phyloP scores from a whole-genome alignment of 2,888 invertebrate genomes.

The Autographa pulchrina region DNA sequence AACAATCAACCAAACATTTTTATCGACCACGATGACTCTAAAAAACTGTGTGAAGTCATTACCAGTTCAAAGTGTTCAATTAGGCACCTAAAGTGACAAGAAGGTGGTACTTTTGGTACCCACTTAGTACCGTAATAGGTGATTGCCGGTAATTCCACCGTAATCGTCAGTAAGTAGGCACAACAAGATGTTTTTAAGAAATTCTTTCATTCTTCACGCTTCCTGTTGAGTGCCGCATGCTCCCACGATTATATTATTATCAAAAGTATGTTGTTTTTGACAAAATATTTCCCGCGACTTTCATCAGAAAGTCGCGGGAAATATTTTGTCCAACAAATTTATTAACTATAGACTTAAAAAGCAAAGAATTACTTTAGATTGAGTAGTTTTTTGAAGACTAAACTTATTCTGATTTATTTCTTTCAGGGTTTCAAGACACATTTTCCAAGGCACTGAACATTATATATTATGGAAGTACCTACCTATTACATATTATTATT shows the following conservation, averaged over 20 bases:
- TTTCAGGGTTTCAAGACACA: no score
- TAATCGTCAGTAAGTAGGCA: conserved; percentile 34
- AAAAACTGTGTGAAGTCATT: conserved; percentile 38
- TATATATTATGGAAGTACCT: no score
- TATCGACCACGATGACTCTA: conserved; percentile 27
- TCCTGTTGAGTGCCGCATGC: neutral
- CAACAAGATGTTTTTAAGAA: conserved; percentile 19
- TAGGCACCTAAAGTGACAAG: conserved; percentile 38
- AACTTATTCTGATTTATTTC: no score
- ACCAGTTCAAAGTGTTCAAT: conserved; percentile 47
- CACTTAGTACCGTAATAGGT: conserved; percentile 49
- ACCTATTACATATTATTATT: no score
- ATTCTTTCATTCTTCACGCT: conserved; percentile 19
- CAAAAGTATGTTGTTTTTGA: conserved; percentile 25
- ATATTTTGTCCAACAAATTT: neutral
- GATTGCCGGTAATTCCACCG: conserved; percentile 38
- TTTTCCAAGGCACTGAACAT: no score
- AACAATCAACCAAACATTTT: conserved; percentile 7
- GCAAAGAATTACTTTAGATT: neutral
- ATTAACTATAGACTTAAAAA: neutral
- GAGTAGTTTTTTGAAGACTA: no score
- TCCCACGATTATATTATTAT: conserved; percentile 38
- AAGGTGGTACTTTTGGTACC: conserved; percentile 48
- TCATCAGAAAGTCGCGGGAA: conserved; percentile 23
- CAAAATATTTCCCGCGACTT: no score